phyloP scores from a whole-genome alignment of 2,113 vertebrate genomes.

The Psettodes erumei region DNA sequence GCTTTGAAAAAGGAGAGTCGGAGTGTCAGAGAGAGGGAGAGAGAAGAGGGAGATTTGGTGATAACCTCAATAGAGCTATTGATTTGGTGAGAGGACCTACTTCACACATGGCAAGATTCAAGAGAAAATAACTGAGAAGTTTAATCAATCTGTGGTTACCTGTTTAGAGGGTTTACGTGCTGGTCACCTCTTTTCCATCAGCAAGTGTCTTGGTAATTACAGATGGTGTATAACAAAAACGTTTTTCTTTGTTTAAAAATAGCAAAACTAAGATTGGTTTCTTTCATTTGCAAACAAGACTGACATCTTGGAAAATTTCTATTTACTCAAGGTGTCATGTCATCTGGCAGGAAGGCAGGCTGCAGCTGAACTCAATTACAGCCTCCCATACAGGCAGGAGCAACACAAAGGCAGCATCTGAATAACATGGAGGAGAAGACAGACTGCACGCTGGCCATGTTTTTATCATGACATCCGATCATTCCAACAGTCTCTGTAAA shows the following conservation, averaged over 20 bases:
- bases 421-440: conserved; percentile 12
- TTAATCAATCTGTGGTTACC: conserved; percentile 42
- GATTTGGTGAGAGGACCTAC: conserved; percentile 50
- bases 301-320: conserved; percentile 42
- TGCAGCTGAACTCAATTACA: conserved; percentile 70
- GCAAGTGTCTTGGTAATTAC: conserved; percentile 46
- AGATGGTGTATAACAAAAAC: conserved; percentile 44
- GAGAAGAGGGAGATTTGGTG: conserved; percentile 46
- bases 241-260: background rate
- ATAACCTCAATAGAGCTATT: conserved; percentile 51
- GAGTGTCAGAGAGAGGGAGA: background rate
- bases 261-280: conserved; percentile 42
- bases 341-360: conserved; percentile 30
- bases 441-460: conserved; percentile 15
- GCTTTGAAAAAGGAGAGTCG: conserved; percentile 29
- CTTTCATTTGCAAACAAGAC: conserved; percentile 55
- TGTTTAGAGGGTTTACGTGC: background rate
- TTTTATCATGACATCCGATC: conserved; percentile 2
- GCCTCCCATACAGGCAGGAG: conserved; percentile 17
- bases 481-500: conserved; percentile 9
- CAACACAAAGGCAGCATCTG: conserved; percentile 33
- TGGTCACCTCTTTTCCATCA: conserved; percentile 24
- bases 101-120: conserved; percentile 38
- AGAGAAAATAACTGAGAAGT: conserved; percentile 34
- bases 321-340: conserved; percentile 62